Base-by-base conservation (phyloP, 2,888 invertebrate species). In the Chloroclysta siterata region DNA sequence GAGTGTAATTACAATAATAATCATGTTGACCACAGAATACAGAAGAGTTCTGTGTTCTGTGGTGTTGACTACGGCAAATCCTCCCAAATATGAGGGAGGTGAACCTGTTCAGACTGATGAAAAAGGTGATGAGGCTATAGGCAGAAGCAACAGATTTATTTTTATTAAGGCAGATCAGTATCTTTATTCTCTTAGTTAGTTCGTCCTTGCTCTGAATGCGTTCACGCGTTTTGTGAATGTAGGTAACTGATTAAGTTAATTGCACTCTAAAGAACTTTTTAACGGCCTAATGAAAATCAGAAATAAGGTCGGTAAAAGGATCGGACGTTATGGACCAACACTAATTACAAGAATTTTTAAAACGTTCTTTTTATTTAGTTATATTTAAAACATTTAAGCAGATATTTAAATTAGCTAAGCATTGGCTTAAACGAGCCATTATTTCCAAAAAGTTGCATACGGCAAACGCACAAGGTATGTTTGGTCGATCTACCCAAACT, bases 161-260 rank as follows among this genome's bases (percentile, higher is more conserved):
- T 33, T 33, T 44, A 54, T 15, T 15, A 13, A 50, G 3, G 14
- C 15, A 51, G 50, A 58, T 51, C 5, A 28, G 15, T 36, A 52
- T 46, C 14, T 39, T 46, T 17, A 0, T 22, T 46, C 2, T 10
- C 17, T 11, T 53, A 8, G 28, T 29, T 8, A 39, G 50, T 41
- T 57, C 58, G 66, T 63, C 71, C 71, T 72, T 59, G 71, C 47
- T 68, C 68, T 65, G 60, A 64, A 64, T 71, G 63, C 65, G 63
- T 65, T 66, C 57, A 63, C 65, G 66, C 66, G 52, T 63, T 69
- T 64, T 44, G n/a, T 22, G 22, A 22, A 22, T 1, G 22, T 22
- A 42, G 7, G 64, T 66, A 64, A 4, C n/a, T 51, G 51, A 67
- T 67, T 46, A 60, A 64, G 54, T 56, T 70, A 70, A 71, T 72